phyloP scores from a whole-genome alignment of 2,888 invertebrate species.

The Pherbina coryleti region DNA sequence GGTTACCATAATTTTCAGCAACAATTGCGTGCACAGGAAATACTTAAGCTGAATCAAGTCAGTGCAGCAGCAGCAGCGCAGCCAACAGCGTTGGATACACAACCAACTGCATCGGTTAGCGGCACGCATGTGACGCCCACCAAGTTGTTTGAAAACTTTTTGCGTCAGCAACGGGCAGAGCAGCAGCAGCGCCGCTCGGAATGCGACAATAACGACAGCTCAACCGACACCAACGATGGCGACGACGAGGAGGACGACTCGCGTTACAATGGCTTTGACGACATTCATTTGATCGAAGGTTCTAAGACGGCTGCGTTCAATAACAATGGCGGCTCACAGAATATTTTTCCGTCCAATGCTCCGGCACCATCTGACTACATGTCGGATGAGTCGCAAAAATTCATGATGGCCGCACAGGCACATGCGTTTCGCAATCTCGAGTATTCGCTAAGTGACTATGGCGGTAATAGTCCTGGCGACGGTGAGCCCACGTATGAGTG shows the following conservation, averaged over 20 bases:
- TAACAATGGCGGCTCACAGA: constrained; percentile 43
- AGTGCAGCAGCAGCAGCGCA: constrained; percentile 15
- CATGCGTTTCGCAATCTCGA: constrained; percentile 62
- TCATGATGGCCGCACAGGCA: constrained; percentile 61
- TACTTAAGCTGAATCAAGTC: constrained; percentile 53
- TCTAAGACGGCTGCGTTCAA: constrained; percentile 51
- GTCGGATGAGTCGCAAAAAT: constrained; percentile 60
- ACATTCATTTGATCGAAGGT: constrained; percentile 68
- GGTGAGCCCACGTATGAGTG: constrained; percentile 71
- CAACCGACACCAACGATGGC: constrained; percentile 51
- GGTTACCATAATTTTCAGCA: constrained; percentile 73
- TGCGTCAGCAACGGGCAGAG: constrained; percentile 53
- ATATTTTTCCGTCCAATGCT: constrained; percentile 43
- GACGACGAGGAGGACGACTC: constrained; percentile 66
- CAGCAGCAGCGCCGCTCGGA: constrained; percentile 52
- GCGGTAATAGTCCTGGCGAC: constrained; percentile 51
- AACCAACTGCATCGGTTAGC: constrained; percentile 41
- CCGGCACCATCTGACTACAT: constrained; percentile 51
- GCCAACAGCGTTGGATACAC: constrained; percentile 38
- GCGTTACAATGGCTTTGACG: constrained; percentile 67
- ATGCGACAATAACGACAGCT: constrained; percentile 54
- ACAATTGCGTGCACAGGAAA: constrained; percentile 69
- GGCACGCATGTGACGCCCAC: constrained; percentile 48
- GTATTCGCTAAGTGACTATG: constrained; percentile 62
- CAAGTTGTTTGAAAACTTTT: constrained; percentile 60